Evolutionary conservation across 2,113 vertebrate species (phyloP).

Genomic region (Dendropsophus ebraccatus): DNA sequence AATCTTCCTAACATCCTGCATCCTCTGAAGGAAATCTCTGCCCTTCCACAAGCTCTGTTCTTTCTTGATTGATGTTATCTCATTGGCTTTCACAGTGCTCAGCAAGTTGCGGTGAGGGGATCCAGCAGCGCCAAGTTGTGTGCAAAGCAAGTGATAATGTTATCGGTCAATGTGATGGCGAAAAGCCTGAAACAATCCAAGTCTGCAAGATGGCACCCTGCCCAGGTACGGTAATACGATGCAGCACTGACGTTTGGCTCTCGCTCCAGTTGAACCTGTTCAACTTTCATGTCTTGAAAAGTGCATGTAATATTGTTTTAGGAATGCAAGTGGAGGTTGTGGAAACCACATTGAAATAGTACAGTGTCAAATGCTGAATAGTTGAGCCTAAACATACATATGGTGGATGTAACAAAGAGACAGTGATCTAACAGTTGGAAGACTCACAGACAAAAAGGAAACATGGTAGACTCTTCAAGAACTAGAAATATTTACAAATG

Average conservation of each 20-base stretch:
- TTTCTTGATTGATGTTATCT: conserved; percentile 31
- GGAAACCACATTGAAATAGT: conserved; percentile 1
- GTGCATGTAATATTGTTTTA: neutral
- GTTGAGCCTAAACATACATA: neutral
- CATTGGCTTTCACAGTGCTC: conserved; percentile 80
- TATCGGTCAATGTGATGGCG: conserved; percentile 76
- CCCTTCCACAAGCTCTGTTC: conserved; percentile 20
- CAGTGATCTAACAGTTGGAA: neutral
- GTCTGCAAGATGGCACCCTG: conserved; percentile 82
- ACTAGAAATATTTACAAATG: neutral
- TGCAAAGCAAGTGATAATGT: conserved; percentile 82
- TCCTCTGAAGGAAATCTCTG: conserved; percentile 17
- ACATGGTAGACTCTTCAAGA: neutral
- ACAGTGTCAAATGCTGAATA: neutral
- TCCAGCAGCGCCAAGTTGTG: conserved; percentile 92
- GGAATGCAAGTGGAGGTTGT: neutral
- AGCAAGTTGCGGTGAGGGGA: conserved; percentile 86
- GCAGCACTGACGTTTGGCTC: neutral
- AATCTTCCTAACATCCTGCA: conserved; percentile 16
- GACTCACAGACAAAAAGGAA: neutral
- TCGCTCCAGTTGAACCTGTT: neutral
- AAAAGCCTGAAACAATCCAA: conserved; percentile 82
- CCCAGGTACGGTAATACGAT: conserved; percentile 70
- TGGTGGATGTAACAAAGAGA: neutral
- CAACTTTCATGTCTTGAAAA: conserved; percentile 12